Evolutionary conservation across 2,888 invertebrate species (phyloP), one percentile per base, ranked within the genome.

Genomic region (Parnassius orleans): DNA sequence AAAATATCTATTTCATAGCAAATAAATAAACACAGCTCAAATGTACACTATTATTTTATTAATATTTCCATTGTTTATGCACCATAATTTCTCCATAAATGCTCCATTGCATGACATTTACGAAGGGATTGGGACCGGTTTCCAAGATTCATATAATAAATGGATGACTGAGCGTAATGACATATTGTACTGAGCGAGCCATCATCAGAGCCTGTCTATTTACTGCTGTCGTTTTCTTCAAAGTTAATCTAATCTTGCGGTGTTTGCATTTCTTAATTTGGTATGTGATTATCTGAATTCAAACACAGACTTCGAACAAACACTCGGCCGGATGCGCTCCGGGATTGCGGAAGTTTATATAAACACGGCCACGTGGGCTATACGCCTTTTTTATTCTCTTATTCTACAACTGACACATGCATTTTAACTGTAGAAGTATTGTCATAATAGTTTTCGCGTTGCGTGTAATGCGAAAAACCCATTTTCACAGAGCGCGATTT

Each of bases 401-500:
- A 48, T 14, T 48, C n/a, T 48, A 9, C 48, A 14, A 9, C 14
- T n/a, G n/a, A 48, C 14, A 48, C 7, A 10, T 9, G n/a, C 1
- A 9, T 14, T 48, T 24, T 41, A 50, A 46, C 24, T 50, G 57
- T 42, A 50, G 7, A 56, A 56, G 33, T 46, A 51, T 47, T 14
- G 46, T 52, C 52, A 52, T 46, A 70, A 80, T 84, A 70, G 80
- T 84, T 86, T 85, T 80, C 82, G 83, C 80, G 70, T 71, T 66
- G 80, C 84, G 81, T 83, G 80, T 84, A 83, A 86, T 86, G 86
- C 79, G 89, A 87, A 90, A 90, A 88, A 77, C 70, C 74, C 78
- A 86, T 90, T 90, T 90, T 82, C 90, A 82, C 88, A 79, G 78
- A 70, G 65, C 75, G 83, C 86, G 87, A 89, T 91, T 90, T 90